Base-by-base conservation (phyloP, 2,113 vertebrate genomes). In the Chlorodrepanis virens region DNA sequence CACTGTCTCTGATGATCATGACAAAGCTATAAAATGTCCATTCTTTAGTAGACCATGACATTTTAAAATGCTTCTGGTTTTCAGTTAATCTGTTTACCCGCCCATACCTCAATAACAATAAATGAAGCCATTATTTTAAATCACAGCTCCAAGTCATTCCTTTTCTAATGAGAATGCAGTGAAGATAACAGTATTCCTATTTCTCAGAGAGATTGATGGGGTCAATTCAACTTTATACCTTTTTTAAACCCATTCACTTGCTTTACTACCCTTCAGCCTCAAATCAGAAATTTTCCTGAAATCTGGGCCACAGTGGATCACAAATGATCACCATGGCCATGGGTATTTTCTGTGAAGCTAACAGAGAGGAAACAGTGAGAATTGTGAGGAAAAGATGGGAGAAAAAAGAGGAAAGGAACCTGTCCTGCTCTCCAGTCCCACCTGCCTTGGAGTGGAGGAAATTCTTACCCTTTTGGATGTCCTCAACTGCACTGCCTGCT, bases 51-150 rank as follows among this genome's bases (percentile, higher is more conserved):
- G 75, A 90, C 53, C 63, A 24, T 69, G 59, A 72, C 45, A 72
- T 88, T 89, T 90, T 83, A 40, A 87, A 93, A 83, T 65, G 75
- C 21, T 86, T 45, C 82, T 88, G 70, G 87, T 53, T 90, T 94
- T 86, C 37, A 84, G 61, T 89, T 37, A 42, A 79, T 14, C 4
- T 85, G 77, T 60, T 93, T 96, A 89, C 65, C 80, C 18, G 69
- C 35, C 40, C 35, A 7, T 75, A 28, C 45, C 57, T 56, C 39
- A 87, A 16, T 83, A 85, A 47, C 28, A 60, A 22, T 63, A 52
- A 39, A 71, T n/a, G 56, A 42, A 82, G 56, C 4, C 47, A 52
- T 91, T 92, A 49, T 81, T 94, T 87, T 57, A 88, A 59, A 65
- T 35, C 50, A 77, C 28, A 74, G 57, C 49, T 92, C 61, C 53